Conservation (phyloP, 2,797 vertebrate genomes). For the Florisuga fusca region DNA sequence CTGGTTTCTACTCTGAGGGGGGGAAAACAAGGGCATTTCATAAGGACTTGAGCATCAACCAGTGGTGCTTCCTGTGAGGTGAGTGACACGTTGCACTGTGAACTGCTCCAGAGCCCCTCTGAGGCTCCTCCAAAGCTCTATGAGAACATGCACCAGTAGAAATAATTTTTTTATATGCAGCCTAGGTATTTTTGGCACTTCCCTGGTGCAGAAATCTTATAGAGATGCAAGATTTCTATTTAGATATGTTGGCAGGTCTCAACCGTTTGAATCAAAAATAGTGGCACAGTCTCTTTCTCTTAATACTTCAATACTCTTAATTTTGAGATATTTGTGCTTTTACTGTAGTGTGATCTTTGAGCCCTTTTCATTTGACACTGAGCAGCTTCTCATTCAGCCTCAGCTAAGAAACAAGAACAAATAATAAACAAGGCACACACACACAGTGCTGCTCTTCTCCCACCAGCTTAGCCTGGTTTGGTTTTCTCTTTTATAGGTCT, state of each 20-base stretch:
- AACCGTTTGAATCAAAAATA: too few species aligned
- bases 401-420: neutral
- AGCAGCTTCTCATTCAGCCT: neutral
- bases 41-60: neutral
- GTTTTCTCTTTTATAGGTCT: neutral
- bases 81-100: neutral
- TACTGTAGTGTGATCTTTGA: neutral
- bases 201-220: accelerated
- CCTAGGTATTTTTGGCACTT: neutral
- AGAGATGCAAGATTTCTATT: neutral
- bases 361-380: neutral
- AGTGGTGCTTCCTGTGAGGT: neutral
- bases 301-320: too few species aligned
- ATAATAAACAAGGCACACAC: neutral
- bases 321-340: neutral
- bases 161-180: accelerated
- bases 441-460: accelerated
- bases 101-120: neutral
- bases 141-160: neutral
- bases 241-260: accelerated
- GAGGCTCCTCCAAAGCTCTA: neutral
- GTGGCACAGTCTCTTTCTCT: neutral
- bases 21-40: neutral
- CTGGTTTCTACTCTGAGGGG: conserved; percentile 73
- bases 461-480: neutral